phyloP scores from a whole-genome alignment of 2,113 vertebrate genomes.

The Apaloderma vittatum region DNA sequence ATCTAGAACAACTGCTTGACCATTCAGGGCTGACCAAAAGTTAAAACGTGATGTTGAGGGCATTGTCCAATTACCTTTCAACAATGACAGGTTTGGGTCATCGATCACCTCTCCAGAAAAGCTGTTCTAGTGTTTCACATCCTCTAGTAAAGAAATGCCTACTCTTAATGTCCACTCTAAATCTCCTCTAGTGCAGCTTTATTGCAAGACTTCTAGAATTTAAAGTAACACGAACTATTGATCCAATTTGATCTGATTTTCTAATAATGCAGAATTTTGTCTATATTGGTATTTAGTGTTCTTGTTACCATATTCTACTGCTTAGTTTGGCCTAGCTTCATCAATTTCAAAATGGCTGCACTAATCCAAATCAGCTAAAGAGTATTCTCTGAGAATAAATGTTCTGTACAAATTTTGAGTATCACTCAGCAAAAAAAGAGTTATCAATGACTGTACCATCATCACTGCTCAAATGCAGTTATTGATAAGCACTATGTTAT shows the following conservation, averaged over 20 bases:
- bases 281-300: not conserved
- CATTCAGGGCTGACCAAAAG: not conserved
- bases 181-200: not conserved
- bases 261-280: not conserved
- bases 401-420: not conserved
- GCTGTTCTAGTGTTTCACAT: not conserved
- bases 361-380: not conserved
- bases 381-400: not conserved
- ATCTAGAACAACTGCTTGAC: not conserved
- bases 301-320: not conserved
- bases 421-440: not conserved
- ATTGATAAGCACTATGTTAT: not conserved
- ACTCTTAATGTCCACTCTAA: not conserved
- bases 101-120: not conserved
- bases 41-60: not conserved
- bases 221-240: not conserved
- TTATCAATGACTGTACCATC: not conserved
- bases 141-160: not conserved
- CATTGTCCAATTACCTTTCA: not conserved
- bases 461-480: not conserved
- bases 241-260: not conserved
- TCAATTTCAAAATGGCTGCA: not conserved
- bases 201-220: not conserved
- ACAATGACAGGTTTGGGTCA: not conserved
- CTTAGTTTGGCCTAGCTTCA: not conserved